These are phyloP conservation scores for Anaspis maculata DNA, from an alignment of 2,888 invertebrate species.

Conservation along the genomic window DNA sequence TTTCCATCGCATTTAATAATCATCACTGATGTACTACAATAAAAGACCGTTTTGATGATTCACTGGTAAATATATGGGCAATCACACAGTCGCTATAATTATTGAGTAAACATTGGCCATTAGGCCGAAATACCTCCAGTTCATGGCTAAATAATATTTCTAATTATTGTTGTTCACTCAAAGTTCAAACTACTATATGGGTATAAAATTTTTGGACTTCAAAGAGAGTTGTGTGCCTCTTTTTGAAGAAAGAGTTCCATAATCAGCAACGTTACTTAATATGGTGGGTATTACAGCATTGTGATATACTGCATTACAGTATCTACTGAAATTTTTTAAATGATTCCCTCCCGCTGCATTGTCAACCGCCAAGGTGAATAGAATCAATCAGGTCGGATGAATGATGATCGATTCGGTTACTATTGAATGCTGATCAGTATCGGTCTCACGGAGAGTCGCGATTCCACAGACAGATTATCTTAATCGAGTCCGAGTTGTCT, in stretches of 20 bases:
- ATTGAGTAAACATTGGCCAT: constrained; percentile 9
- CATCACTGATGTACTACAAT: neutral
- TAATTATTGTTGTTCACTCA: no score
- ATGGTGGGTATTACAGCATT: no score
- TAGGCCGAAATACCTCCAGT: no score
- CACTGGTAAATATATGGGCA: constrained; percentile 11
- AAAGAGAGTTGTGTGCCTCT: no score
- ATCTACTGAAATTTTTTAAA: no score
- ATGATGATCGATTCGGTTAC: constrained; percentile 31
- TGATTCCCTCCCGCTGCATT: constrained; percentile 21
- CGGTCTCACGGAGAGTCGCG: constrained; percentile 28
- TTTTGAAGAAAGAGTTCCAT: no score
- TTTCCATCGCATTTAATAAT: constrained; percentile 1
- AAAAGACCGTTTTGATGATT: constrained; percentile 9
- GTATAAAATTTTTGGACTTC: no score
- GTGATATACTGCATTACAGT: no score
- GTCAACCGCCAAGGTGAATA: constrained; percentile 30
- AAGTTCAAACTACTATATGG: no score
- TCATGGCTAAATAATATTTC: no score
- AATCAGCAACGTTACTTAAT: no score
- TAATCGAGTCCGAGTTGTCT: constrained; percentile 27
- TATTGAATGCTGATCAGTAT: constrained; percentile 36
- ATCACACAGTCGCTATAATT: constrained; percentile 6
- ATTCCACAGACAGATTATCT: constrained; percentile 28
- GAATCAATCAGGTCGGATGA: constrained; percentile 35